These are phyloP conservation scores for Planococcus citri DNA, from an alignment of 1,140 invertebrate species.

Conservation along the genomic window DNA sequence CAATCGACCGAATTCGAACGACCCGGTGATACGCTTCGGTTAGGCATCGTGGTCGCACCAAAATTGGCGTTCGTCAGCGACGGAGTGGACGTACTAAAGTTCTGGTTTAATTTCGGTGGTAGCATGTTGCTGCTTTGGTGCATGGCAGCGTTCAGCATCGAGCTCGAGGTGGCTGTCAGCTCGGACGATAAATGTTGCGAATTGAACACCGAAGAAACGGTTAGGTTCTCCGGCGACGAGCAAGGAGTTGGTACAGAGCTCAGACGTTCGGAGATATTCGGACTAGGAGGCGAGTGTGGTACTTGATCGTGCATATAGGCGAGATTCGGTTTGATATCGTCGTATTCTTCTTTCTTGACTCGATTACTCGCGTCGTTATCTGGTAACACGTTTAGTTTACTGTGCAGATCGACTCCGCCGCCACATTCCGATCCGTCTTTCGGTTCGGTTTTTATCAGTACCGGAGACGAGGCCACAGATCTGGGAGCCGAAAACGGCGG, in stretches of 20 bases:
- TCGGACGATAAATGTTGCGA: slow-evolving; percentile 37
- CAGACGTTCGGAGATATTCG: slow-evolving; percentile 32
- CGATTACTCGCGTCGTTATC: slow-evolving; percentile 31
- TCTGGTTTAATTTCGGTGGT: slow-evolving; percentile 49
- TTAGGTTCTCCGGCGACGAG: slow-evolving; percentile 47
- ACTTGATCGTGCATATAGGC: slow-evolving; percentile 38
- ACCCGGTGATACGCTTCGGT: slow-evolving; percentile 50
- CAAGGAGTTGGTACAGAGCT: slow-evolving; percentile 17
- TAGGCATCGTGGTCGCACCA: slow-evolving; percentile 20
- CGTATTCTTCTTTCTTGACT: slow-evolving; percentile 25
- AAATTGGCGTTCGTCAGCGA: slow-evolving; percentile 35
- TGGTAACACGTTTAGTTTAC: slow-evolving; percentile 37
- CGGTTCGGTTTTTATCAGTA: slow-evolving; percentile 39
- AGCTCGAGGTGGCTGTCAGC: slow-evolving; percentile 32
- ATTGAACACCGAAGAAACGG: slow-evolving; percentile 49
- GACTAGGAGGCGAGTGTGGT: slow-evolving; percentile 43
- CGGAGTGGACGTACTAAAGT: slow-evolving; percentile 29
- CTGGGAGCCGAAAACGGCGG: slow-evolving; percentile 31
- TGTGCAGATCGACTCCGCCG: slow-evolving; percentile 38
- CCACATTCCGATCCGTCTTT: slow-evolving; percentile 36
- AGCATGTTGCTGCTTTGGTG: slow-evolving; percentile 43
- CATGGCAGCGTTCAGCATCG: slow-evolving; percentile 24
- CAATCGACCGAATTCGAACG: slow-evolving; percentile 36
- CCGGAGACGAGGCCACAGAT: slow-evolving; percentile 10
- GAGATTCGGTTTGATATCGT: slow-evolving; percentile 40